Percentiles rank a stretch among this genome's conserved stretches.
Evolutionary conservation across 2,113 vertebrate species (phyloP).

Genomic region (Bos indicus): DNA sequence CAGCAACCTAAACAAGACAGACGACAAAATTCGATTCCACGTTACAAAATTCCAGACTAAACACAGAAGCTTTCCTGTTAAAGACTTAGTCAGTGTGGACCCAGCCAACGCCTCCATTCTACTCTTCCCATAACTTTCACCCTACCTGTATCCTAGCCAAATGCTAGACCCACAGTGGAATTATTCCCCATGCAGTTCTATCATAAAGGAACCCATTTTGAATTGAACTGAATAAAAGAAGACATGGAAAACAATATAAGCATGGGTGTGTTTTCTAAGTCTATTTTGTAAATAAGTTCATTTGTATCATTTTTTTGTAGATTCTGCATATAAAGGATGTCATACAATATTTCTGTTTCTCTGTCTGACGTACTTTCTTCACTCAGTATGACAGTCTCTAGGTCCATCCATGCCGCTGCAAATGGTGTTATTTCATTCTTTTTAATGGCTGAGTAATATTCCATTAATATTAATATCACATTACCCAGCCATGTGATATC

Average conservation of each 20-base stretch:
- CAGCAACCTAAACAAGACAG: neutral
- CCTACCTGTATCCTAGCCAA: neutral
- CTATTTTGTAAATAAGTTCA: neutral
- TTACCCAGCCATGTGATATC: neutral
- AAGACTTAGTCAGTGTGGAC: neutral
- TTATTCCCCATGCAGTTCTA: neutral
- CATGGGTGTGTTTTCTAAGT: neutral
- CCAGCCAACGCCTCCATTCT: neutral
- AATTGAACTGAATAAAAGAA: neutral
- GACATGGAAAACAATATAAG: neutral
- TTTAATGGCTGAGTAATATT: neutral
- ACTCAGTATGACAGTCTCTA: too few species aligned
- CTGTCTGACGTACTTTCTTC: neutral
- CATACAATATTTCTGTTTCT: neutral
- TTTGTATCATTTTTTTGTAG: neutral
- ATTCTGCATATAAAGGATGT: neutral
- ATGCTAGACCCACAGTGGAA: neutral
- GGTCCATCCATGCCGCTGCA: neutral
- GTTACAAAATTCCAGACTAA: neutral
- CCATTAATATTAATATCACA: neutral
- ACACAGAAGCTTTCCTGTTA: neutral
- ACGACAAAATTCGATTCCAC: neutral
- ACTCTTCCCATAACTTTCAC: neutral
- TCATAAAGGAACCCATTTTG: neutral
- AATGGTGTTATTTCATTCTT: neutral